phyloP scores from a whole-genome alignment of 2,888 invertebrate genomes.

The Drosophila kambysellisi region DNA sequence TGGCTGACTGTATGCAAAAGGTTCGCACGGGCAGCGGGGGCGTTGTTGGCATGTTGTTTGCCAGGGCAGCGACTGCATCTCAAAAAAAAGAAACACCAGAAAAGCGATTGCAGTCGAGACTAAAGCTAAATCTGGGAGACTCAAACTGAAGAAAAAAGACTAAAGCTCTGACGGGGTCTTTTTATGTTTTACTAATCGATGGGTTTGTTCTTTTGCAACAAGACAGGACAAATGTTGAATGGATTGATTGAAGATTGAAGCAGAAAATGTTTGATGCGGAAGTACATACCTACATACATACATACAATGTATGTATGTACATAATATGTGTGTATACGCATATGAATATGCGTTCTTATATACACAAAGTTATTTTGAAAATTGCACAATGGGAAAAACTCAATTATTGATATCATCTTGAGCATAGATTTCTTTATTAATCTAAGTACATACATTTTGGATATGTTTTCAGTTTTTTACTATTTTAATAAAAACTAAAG shows the following conservation, averaged over 20 bases:
- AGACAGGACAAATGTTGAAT: constrained; percentile 37
- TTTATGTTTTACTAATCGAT: constrained; percentile 47
- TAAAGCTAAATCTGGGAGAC: constrained; percentile 7
- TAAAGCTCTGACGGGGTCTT: constrained; percentile 5
- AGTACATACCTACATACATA: constrained; percentile 1
- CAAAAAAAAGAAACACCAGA: background rate
- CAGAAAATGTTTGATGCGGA: constrained; percentile 7
- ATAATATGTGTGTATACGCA: too few species aligned
- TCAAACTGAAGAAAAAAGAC: background rate
- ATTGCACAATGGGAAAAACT: background rate
- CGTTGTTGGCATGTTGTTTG: constrained; percentile 40
- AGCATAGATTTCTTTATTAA: background rate
- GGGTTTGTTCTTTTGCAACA: constrained; percentile 19
- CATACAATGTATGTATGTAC: too few species aligned
- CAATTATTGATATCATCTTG: background rate
- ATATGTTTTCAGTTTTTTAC: too few species aligned
- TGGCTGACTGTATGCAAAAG: constrained; percentile 38
- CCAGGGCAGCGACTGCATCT: constrained; percentile 39
- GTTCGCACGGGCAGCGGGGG: constrained; percentile 35
- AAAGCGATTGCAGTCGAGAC: constrained; percentile 10
- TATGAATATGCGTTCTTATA: background rate
- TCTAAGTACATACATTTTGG: too few species aligned
- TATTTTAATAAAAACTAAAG: too few species aligned
- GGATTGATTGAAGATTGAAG: constrained; percentile 27
- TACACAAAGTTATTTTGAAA: background rate